A percentile compares a stretch with the other conserved stretches of the same genome.
Evolutionary conservation across 2,797 vertebrate genomes (phyloP).

Genomic region (Micropoecilia bifurca): DNA sequence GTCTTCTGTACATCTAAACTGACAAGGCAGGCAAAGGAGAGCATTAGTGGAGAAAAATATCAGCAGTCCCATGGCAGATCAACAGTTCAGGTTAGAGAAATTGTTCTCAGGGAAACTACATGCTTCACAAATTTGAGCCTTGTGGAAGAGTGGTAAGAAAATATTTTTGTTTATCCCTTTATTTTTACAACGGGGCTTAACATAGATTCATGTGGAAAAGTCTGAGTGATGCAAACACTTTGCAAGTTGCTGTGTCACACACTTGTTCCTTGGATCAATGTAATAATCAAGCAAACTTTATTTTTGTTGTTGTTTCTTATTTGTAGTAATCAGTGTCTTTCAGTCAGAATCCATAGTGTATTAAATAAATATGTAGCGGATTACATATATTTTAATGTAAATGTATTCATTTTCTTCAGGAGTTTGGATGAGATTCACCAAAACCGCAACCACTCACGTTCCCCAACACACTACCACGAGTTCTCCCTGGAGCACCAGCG

Average conservation of each 20-base stretch:
- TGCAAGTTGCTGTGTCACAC: background rate
- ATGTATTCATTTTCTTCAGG: conserved; percentile 75
- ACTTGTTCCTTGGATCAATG: background rate
- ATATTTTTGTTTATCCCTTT: background rate
- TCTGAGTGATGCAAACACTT: background rate
- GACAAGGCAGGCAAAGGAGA: background rate
- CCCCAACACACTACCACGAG: conserved; percentile 92
- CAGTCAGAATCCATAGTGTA: background rate
- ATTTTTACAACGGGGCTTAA: background rate
- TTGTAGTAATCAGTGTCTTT: background rate
- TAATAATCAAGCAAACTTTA: background rate
- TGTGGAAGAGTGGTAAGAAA: background rate
- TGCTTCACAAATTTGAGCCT: background rate
- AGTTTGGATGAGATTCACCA: conserved; percentile 99
- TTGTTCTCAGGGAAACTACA: background rate
- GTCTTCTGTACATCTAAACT: background rate
- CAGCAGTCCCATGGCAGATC: too few species aligned
- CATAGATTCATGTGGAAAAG: background rate
- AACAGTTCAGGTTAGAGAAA: background rate
- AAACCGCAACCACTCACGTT: conserved; percentile 90
- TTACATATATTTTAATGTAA: background rate
- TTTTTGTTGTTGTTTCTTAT: background rate
- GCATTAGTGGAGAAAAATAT: background rate
- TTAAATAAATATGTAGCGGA: background rate
- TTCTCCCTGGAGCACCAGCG: conserved; percentile 87